Conservation (phyloP, 2,113 vertebrate genomes). For the Rousettus leschenaultii region DNA sequence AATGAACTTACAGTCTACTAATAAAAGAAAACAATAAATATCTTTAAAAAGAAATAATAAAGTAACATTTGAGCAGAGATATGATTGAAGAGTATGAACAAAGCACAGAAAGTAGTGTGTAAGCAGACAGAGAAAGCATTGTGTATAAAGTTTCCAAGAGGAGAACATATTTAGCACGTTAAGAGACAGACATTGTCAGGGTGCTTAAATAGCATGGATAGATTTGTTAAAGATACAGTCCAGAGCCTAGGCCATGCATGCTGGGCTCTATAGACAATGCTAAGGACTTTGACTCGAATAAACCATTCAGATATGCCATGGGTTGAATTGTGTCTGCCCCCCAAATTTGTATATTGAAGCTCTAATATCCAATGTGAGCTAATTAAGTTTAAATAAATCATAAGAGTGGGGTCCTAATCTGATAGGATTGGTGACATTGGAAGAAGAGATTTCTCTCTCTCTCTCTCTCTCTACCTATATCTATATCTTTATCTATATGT, state of each 20-base stretch:
- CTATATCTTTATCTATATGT: not conserved
- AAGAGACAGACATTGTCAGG: not conserved
- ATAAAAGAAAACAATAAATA: not conserved
- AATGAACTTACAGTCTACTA: not conserved
- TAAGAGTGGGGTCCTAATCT: not conserved
- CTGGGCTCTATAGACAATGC: fast-evolving
- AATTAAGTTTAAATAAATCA: not conserved
- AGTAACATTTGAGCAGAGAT: not conserved
- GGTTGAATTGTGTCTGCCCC: not conserved
- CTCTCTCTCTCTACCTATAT: too few species aligned
- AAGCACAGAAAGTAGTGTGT: not conserved
- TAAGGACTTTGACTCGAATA: not conserved
- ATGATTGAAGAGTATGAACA: not conserved
- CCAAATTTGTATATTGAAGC: not conserved
- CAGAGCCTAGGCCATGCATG: not conserved
- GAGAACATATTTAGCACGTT: not conserved
- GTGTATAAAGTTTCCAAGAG: not conserved
- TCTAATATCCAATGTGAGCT: not conserved
- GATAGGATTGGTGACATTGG: not conserved
- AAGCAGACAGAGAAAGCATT: not conserved
- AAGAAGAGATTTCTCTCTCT: not conserved
- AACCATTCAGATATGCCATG: not conserved
- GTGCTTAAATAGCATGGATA: not conserved
- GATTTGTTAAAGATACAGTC: not conserved
- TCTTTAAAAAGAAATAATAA: not conserved